Percentiles rank a stretch among this genome's conserved stretches.
These are phyloP conservation scores for Dioctria linearis DNA, from an alignment of 2,888 invertebrate genomes.

Conservation along the genomic window DNA sequence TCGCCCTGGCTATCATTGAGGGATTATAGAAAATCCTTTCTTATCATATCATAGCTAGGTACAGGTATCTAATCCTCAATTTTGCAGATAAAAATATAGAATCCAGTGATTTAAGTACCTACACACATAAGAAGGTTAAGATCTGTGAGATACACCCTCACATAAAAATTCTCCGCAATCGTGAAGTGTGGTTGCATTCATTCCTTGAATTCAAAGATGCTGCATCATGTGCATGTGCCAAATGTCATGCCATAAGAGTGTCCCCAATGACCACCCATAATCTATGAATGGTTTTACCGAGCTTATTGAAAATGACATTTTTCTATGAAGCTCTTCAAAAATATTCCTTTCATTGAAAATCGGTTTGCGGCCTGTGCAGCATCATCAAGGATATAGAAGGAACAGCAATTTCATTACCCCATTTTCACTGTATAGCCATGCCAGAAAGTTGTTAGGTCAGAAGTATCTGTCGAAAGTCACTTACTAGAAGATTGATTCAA, in stretches of 20 bases:
- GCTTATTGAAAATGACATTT: slow-evolving; percentile 4
- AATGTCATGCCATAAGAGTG: not conserved
- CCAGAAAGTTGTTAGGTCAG: slow-evolving; percentile 14
- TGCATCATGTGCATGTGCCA: not conserved
- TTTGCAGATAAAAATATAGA: too few species aligned
- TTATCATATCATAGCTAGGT: too few species aligned
- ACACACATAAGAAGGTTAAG: too few species aligned
- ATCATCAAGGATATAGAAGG: not conserved
- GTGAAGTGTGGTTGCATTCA: not conserved
- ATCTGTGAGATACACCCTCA: too few species aligned
- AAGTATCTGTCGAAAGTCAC: slow-evolving; percentile 4
- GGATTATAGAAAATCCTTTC: not conserved
- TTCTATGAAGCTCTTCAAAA: slow-evolving; percentile 7
- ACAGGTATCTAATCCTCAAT: too few species aligned
- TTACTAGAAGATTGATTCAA: slow-evolving; percentile 8
- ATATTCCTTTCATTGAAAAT: not conserved
- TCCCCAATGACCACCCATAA: not conserved
- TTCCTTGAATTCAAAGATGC: not conserved
- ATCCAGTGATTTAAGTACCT: too few species aligned
- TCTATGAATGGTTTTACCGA: not conserved
- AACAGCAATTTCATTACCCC: slow-evolving; percentile 19
- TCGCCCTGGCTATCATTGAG: not conserved
- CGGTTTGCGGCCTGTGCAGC: not conserved
- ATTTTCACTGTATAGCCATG: not conserved
- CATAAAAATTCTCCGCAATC: too few species aligned